phyloP scores from a whole-genome alignment of 2,888 invertebrate genomes.

The Emmelina monodactyla region DNA sequence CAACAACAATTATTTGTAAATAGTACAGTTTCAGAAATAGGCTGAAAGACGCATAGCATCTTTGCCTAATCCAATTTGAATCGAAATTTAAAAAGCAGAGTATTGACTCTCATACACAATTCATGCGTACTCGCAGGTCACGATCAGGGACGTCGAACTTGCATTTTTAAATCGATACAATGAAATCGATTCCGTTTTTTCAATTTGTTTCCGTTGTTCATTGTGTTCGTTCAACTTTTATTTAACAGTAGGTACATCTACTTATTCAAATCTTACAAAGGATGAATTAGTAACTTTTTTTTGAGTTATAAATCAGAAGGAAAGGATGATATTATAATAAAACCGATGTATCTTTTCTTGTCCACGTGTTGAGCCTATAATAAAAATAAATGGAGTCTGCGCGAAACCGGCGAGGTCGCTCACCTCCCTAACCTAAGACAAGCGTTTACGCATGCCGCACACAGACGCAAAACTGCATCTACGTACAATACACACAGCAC shows the following conservation, averaged over 20 bases:
- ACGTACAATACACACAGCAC: slow-evolving; percentile 24
- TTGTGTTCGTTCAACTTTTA: background rate
- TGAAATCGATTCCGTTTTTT: slow-evolving; percentile 35
- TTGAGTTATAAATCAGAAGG: no score
- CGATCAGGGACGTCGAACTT: slow-evolving; percentile 58
- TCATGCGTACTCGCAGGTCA: slow-evolving; percentile 53
- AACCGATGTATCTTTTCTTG: slow-evolving; percentile 34
- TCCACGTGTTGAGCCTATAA: slow-evolving; percentile 54
- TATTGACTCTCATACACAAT: slow-evolving; percentile 40
- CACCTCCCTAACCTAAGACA: slow-evolving; percentile 67
- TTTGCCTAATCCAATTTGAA: background rate
- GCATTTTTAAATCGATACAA: slow-evolving; percentile 47
- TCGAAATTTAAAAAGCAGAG: slow-evolving; percentile 21
- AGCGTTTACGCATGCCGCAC: slow-evolving; percentile 49
- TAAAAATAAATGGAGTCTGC: slow-evolving; percentile 62
- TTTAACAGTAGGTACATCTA: background rate
- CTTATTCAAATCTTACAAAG: no score
- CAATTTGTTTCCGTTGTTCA: slow-evolving; percentile 24
- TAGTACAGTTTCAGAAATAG: no score
- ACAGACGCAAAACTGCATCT: slow-evolving; percentile 32
- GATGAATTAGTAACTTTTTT: no score
- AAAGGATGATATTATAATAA: slow-evolving; percentile 47
- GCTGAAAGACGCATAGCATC: background rate
- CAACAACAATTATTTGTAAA: no score
- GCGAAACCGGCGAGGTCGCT: slow-evolving; percentile 57